Percentiles rank a stretch among this genome's conserved stretches.
These are phyloP conservation scores for Ganaspis brasiliensis DNA, from an alignment of 2,888 invertebrate species.

Conservation along the genomic window DNA sequence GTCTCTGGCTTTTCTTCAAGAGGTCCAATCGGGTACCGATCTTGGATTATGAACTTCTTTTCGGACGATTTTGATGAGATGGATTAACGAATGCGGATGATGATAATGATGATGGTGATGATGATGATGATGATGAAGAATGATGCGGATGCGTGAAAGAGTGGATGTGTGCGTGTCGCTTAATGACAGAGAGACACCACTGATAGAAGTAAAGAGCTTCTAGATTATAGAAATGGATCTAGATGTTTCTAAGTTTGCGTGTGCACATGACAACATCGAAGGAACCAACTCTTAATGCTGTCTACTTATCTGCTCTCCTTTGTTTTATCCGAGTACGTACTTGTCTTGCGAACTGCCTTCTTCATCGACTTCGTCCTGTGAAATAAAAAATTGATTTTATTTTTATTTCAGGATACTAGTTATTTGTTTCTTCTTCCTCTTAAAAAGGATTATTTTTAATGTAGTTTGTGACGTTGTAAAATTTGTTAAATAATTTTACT, in stretches of 20 bases:
- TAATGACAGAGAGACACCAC: conserved; percentile 49
- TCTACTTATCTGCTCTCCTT: conserved; percentile 72
- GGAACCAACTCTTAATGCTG: conserved; percentile 66
- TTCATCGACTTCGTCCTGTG: conserved; percentile 48
- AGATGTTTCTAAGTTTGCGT: conserved; percentile 69
- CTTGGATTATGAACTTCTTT: conserved; percentile 33
- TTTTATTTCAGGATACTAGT: too few species aligned
- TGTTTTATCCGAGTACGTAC: conserved; percentile 47
- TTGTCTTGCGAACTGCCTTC: conserved; percentile 39
- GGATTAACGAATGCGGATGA: conserved; percentile 52
- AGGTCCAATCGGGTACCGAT: conserved; percentile 22
- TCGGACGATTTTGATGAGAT: conserved; percentile 40
- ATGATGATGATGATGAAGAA: conserved; percentile 52
- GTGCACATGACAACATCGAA: conserved; percentile 72
- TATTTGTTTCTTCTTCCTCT: too few species aligned
- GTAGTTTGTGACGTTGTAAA: too few species aligned
- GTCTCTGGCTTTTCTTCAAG: conserved; percentile 40
- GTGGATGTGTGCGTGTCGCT: conserved; percentile 50
- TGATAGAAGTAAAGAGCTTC: conserved; percentile 54
- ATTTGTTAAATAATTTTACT: too few species aligned
- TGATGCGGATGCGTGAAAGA: conserved; percentile 50
- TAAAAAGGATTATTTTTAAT: too few species aligned
- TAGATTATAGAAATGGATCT: conserved; percentile 68
- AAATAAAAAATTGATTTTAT: conserved; percentile 21
- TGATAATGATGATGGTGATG: conserved; percentile 53